Base-by-base conservation (phyloP, 2,888 invertebrate species). In the Mythimna impura region DNA sequence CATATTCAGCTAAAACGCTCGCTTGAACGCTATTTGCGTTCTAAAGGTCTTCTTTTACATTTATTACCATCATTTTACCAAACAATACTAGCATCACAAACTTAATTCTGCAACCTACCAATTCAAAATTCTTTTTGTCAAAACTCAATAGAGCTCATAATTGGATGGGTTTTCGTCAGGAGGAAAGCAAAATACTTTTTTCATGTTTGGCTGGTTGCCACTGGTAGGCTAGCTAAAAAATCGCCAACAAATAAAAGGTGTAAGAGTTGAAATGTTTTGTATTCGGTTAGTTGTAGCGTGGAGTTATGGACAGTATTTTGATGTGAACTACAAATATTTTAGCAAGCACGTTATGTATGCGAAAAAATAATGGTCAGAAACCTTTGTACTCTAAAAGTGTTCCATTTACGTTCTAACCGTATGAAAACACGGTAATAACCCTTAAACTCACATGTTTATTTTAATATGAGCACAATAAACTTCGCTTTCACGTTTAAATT, bases 31-130 rank as follows among this genome's bases (percentile, higher is more conserved):
- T 66, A 67, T 83, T 86, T 85, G 93, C 92, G 91, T 92, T 91
- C 89, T 87, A 92, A 93, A 92, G 89, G 65, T 91, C 90, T 91
- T 89, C 88, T 90, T 91, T 90, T 92, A 93, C 91, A 94, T 94
- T 94, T 94, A 95, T 94, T 93, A 90, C 93, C 92, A 90, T 93
- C 93, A 94, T 93, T 94, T 93, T 91, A 90, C 91, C 93, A 93
- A 93, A 94, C 93, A 94, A 93, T 92, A 89, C 91, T 86, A 83
- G 84, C 84, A 87, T 84, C 79, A 78, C 89, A 84, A 91, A 89
- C 84, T 84, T 88, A 88, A 78, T 72, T 80, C 69, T 72, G 58
- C 79, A 57, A 68, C 54, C 72, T 47, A 76, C 65, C 78, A 83
- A 76, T 43, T 72, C 62, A 75, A 78, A 80, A 63, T 80, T 73